These are phyloP conservation scores for Neodiprion pinetum DNA, from an alignment of 1,140 invertebrate species.

Conservation along the genomic window DNA sequence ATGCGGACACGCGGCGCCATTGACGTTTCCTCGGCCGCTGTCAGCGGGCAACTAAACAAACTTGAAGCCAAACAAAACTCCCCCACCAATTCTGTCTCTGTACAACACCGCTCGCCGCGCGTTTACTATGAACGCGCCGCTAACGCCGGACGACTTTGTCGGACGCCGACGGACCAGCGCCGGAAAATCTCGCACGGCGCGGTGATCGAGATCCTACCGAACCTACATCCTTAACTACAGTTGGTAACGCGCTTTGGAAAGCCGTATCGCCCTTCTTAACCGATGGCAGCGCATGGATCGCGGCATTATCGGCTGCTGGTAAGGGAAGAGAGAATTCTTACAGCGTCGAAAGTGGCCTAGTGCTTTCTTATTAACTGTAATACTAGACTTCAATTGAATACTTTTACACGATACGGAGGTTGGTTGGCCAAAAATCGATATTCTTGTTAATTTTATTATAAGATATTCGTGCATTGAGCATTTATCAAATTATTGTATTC, in stretches of 20 bases:
- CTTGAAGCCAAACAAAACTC: constrained; percentile 30
- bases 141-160: constrained; percentile 21
- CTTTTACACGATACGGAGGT: no score
- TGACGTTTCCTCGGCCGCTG: constrained; percentile 48
- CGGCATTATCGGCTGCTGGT: constrained; percentile 57
- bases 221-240: no score
- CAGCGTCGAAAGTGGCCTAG: no score
- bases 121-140: background rate
- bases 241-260: background rate
- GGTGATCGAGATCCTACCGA: background rate
- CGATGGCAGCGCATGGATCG: constrained; percentile 56
- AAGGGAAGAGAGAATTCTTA: background rate
- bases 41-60: constrained; percentile 62
- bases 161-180: constrained; percentile 52
- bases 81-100: constrained; percentile 30
- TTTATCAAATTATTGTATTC: no score
- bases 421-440: no score
- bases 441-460: no score
- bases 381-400: no score
- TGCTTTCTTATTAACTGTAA: no score
- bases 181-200: constrained; percentile 39
- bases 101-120: background rate
- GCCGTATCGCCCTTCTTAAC: constrained; percentile 19
- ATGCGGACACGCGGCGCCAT: no score
- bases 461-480: no score